These are phyloP conservation scores for Brachyhypopomus occidentalis DNA, from an alignment of 2,113 vertebrate species.

Conservation along the genomic window DNA sequence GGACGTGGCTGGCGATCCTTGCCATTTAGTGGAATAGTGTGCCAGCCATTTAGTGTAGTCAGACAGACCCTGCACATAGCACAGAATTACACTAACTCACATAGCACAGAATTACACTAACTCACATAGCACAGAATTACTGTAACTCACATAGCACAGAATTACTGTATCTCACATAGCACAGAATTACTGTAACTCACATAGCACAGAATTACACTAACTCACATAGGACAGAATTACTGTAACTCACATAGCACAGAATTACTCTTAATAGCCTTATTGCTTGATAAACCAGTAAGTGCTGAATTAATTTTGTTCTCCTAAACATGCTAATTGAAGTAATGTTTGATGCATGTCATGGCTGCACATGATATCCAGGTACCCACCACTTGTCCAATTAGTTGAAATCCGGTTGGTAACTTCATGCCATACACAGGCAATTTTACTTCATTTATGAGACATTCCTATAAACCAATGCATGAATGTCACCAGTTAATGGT, in stretches of 20 bases:
- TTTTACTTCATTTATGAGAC: conserved; percentile 75
- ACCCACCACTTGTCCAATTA: conserved; percentile 84
- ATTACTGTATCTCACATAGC: too few species aligned
- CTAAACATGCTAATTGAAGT: neutral
- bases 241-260: too few species aligned
- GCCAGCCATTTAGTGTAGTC: conserved; percentile 83
- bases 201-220: too few species aligned
- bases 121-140: too few species aligned
- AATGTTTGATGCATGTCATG: neutral
- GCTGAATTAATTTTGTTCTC: neutral
- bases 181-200: too few species aligned
- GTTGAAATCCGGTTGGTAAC: conserved; percentile 81
- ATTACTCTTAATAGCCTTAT: too few species aligned
- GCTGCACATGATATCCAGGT: neutral
- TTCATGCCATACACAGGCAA: conserved; percentile 81
- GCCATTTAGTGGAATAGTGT: conserved; percentile 76
- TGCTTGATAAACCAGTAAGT: neutral
- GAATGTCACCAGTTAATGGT: neutral
- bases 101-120: neutral
- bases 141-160: too few species aligned
- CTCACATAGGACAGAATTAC: too few species aligned
- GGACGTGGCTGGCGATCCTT: conserved; percentile 62
- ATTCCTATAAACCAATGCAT: conserved; percentile 68
- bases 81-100: neutral
- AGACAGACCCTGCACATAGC: conserved; percentile 70